Base-by-base conservation (phyloP, 2,113 vertebrate genomes). In the Nibea albiflora region DNA sequence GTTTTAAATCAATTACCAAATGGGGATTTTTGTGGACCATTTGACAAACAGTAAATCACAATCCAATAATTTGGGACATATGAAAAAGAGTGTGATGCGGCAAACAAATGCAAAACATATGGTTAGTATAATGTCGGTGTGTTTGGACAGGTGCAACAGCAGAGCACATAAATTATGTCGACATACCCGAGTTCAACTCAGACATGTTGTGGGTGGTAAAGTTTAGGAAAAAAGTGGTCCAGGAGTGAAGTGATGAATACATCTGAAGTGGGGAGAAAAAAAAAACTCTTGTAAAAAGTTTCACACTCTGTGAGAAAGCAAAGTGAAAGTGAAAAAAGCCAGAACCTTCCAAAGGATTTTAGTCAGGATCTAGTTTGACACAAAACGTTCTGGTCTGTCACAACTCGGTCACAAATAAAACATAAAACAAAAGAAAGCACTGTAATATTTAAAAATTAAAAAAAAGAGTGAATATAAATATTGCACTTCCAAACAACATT, bases 401-500 rank as follows among this genome's bases (percentile, higher is more conserved):
- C 77, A 83, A 80, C 28, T 24, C 22, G 15, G 57, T 65, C 83
- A 90, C 47, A 90, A 84, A 84, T 71, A 61, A 85, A 89, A 84
- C 56, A 62, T 54, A 73, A 76, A 84, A 83, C 56, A 70, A 85
- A 80, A 78, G 53, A 87, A 80, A 83, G 82, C 78, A 90, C 64
- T 71, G 83, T 76, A 53, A 90, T 89, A 86, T 84, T 69, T 4
- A 65, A 69, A 70, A 65, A 35, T n/a, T n/a, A 26, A 26, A 26
- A 39, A 63, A 76, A 73, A 77, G 52, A 80, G 89, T 90, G 83
- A 89, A 84, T 90, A 94, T 91, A 94, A 93, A 94, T 96, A 96
- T 96, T 96, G 95, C 95, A 96, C 95, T 94, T 95, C 73, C 89
- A 95, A 92, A 94, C 89, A 92, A 86, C 85, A 88, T 80, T 74